These are phyloP conservation scores for Dermatemys mawii DNA, from an alignment of 2,113 vertebrate genomes.

Conservation along the genomic window DNA sequence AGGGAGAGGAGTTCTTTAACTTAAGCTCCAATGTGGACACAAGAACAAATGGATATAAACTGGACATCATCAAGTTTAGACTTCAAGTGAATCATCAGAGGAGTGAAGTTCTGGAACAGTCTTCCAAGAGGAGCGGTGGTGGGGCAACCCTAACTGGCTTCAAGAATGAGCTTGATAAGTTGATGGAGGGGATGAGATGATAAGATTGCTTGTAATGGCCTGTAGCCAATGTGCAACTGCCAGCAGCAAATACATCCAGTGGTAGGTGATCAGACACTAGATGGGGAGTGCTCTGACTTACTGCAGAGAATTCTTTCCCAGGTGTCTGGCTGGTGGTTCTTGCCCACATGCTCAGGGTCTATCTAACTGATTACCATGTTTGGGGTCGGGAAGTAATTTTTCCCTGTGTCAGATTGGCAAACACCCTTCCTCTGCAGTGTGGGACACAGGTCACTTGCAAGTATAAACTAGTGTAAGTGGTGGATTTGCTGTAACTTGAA, in stretches of 20 bases:
- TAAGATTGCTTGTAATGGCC: background rate
- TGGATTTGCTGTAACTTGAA: background rate
- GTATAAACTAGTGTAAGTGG: background rate
- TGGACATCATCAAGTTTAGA: background rate
- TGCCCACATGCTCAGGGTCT: background rate
- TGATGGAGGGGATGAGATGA: background rate
- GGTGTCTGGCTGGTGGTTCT: background rate
- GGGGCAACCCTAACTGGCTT: background rate
- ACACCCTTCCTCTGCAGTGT: background rate
- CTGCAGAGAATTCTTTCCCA: background rate
- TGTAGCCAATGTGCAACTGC: background rate
- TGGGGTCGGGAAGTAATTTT: background rate
- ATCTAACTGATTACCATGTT: background rate
- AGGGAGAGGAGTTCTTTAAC: background rate
- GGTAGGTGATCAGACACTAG: background rate
- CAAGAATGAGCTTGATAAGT: background rate
- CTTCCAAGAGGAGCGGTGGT: background rate
- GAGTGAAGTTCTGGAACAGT: background rate
- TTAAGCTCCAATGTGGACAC: background rate
- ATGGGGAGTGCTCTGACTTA: background rate
- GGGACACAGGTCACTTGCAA: background rate
- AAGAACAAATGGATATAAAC: background rate
- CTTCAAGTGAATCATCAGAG: background rate
- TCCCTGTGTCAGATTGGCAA: background rate
- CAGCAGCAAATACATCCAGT: background rate